These are phyloP conservation scores for Anolis carolinensis DNA, from an alignment of 2,113 vertebrate species.

Conservation along the genomic window DNA sequence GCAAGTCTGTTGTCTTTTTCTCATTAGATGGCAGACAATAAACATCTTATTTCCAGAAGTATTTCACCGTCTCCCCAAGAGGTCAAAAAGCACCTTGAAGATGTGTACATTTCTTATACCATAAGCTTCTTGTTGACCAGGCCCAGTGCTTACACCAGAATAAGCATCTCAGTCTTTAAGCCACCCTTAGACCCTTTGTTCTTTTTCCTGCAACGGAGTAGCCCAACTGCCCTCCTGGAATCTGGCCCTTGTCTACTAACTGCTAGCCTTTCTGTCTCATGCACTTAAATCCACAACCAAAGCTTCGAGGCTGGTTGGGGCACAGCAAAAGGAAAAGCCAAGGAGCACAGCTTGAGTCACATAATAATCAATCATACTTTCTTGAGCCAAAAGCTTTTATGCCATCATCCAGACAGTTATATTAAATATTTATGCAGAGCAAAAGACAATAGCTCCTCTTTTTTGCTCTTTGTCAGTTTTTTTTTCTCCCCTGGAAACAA, in stretches of 20 bases:
- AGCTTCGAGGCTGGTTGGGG: background rate
- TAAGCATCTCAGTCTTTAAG: background rate
- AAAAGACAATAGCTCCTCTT: constrained; percentile 9
- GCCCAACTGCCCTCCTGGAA: background rate
- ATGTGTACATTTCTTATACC: background rate
- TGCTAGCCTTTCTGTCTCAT: background rate
- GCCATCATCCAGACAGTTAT: constrained; percentile 8
- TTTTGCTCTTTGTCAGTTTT: background rate
- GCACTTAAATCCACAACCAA: background rate
- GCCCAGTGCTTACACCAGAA: background rate
- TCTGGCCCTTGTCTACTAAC: background rate
- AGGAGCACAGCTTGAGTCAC: background rate
- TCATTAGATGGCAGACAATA: background rate
- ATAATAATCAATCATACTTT: constrained; percentile 29
- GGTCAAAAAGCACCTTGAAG: background rate
- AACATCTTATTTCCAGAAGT: background rate
- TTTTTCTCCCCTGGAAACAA: background rate
- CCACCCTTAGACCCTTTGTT: background rate
- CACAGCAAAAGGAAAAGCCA: constrained; percentile 3
- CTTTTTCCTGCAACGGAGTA: background rate
- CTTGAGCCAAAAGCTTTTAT: constrained; percentile 31
- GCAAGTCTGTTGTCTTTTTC: background rate
- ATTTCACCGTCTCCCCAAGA: background rate
- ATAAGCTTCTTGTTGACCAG: background rate
- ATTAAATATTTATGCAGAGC: constrained; percentile 29